These are phyloP conservation scores for Chaetura pelagica DNA, from an alignment of 2,113 vertebrate species.

Conservation along the genomic window DNA sequence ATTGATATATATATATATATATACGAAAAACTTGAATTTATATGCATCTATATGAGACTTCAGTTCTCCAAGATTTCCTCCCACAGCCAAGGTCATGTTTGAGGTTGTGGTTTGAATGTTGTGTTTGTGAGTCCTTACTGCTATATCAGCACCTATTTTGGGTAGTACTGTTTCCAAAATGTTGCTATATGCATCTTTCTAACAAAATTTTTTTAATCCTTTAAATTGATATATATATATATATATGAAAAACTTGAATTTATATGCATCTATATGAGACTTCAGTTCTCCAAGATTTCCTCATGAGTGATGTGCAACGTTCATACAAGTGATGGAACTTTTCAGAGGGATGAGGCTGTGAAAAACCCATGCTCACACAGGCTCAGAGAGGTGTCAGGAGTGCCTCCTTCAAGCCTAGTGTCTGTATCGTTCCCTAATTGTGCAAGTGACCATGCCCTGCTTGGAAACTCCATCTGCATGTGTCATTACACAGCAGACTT, in stretches of 20 bases:
- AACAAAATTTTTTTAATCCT: background rate
- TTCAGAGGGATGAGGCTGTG: background rate
- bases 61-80: background rate
- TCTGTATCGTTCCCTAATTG: background rate
- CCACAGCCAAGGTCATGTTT: constrained; percentile 29
- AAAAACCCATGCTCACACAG: rapidly evolving
- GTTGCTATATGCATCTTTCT: background rate
- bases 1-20: background rate
- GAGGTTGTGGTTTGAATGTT: background rate
- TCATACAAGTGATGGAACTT: background rate
- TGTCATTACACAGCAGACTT: background rate
- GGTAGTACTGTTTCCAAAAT: background rate
- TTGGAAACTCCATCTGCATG: background rate
- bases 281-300: background rate
- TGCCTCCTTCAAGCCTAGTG: background rate
- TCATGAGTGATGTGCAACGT: background rate
- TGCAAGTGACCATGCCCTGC: background rate
- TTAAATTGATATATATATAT: background rate
- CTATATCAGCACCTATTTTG: background rate
- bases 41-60: background rate
- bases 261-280: background rate
- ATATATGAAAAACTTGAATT: background rate
- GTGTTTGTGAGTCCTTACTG: background rate
- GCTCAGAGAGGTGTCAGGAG: background rate
- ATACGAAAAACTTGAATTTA: background rate